Evolutionary conservation across 2,797 vertebrate species (phyloP).

Genomic region (Phataginus tetradactyla): DNA sequence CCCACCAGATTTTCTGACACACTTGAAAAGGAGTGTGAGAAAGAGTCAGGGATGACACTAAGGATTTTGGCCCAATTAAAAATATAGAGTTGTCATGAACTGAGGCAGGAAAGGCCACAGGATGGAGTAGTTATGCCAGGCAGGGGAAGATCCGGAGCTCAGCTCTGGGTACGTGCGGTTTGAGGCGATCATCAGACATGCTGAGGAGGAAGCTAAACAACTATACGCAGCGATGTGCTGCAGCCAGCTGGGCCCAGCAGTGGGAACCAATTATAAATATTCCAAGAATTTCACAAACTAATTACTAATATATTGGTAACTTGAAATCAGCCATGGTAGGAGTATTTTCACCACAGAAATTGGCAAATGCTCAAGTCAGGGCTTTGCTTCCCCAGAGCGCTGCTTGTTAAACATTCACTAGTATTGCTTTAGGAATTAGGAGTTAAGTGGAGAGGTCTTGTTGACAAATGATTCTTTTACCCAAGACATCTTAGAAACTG

Average conservation of each 20-base stretch:
- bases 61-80: not conserved
- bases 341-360: not conserved
- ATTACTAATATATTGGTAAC: not conserved
- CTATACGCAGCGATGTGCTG: no score
- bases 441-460: not conserved
- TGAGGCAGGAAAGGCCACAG: not conserved
- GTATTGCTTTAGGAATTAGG: not conserved
- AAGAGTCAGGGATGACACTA: not conserved
- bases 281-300: not conserved
- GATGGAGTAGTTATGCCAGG: not conserved
- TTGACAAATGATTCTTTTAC: not conserved
- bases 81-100: not conserved
- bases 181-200: not conserved
- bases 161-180: not conserved
- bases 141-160: not conserved
- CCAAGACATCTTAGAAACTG: not conserved
- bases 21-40: not conserved
- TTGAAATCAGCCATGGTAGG: not conserved
- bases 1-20: not conserved
- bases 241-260: not conserved
- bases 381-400: not conserved
- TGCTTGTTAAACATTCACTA: not conserved
- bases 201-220: not conserved
- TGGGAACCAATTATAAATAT: not conserved
- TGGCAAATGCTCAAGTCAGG: not conserved